Conservation (phyloP, 2,113 vertebrate genomes). For the Sigmodon hispidus region DNA sequence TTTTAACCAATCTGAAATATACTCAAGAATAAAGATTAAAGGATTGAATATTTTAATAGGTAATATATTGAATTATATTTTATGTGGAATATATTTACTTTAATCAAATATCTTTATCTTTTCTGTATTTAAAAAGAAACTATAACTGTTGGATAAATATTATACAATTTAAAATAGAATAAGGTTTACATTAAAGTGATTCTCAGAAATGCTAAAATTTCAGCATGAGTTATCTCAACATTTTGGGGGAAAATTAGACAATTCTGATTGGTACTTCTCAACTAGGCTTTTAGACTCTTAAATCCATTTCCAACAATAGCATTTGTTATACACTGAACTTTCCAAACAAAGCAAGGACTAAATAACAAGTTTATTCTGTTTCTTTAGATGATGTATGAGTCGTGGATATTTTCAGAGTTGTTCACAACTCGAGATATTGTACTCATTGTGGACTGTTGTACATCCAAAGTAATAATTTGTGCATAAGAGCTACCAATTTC, state of each 20-base stretch:
- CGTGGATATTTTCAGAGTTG: background rate
- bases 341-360: background rate
- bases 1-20: background rate
- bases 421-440: background rate
- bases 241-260: background rate
- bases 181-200: background rate
- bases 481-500: background rate
- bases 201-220: constrained; percentile 19
- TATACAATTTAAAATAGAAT: constrained; percentile 3
- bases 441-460: background rate
- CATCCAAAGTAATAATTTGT: background rate
- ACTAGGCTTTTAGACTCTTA: background rate
- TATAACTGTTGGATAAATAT: background rate
- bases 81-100: constrained; percentile 12
- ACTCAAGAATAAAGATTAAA: background rate
- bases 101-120: background rate
- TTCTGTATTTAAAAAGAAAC: constrained; percentile 17
- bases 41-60: background rate
- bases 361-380: background rate
- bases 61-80: background rate
- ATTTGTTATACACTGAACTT: background rate
- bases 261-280: background rate
- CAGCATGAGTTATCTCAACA: background rate
- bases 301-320: background rate
- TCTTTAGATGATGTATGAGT: background rate